Base-by-base conservation (phyloP, 1,140 invertebrate genomes). In the Drosophila busckii region DNA sequence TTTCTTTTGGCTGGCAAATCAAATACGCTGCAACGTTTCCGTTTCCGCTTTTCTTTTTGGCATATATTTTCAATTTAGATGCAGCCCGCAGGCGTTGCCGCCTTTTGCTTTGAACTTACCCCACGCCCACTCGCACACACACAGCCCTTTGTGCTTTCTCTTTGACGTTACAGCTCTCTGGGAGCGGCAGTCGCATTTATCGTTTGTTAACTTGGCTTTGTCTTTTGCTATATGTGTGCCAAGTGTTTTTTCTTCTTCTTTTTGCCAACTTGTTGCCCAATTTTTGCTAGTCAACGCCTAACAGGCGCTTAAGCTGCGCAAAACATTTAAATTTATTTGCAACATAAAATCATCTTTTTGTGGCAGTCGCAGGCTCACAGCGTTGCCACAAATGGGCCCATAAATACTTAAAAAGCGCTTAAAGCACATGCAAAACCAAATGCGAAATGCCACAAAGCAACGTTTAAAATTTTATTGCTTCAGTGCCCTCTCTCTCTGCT, bases 371-470 rank as follows among this genome's bases (percentile, higher is more conserved):
- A 7, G 38, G n/a, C 29, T 9, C 16, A 17, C 13, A 53, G 40
- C 35, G 48, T 12, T 32, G 41, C 65, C 61, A 56, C 75, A 80
- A 73, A 80, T 80, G 75, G 73, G 63, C 50, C 56, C 73, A 80
- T 80, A 80, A 80, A 80, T 80, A 80, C 73, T 80, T 80, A 69
- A 78, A n/a, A 80, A 78, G 62, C 63, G 62, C 63, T 71, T 78
- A 64, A 78, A 68, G 71, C 73, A 67, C 59, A 70, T 55, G 70
- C 53, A 56, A 22, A 65, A 5, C 19, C n/a, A 25, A 19, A 31
- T 31, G 15, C 31, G 50, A 20, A 63, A 62, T 45, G 38, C 37
- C 50, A 63, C 66, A 54, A 54, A 35, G 50, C 63, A 71, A 59
- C 71, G 71, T 80, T 78, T 78, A 78, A 80, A n/a, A 40, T 78